These are phyloP conservation scores for Argynnis bischoffii DNA, from an alignment of 2,888 invertebrate species.

Conservation along the genomic window DNA sequence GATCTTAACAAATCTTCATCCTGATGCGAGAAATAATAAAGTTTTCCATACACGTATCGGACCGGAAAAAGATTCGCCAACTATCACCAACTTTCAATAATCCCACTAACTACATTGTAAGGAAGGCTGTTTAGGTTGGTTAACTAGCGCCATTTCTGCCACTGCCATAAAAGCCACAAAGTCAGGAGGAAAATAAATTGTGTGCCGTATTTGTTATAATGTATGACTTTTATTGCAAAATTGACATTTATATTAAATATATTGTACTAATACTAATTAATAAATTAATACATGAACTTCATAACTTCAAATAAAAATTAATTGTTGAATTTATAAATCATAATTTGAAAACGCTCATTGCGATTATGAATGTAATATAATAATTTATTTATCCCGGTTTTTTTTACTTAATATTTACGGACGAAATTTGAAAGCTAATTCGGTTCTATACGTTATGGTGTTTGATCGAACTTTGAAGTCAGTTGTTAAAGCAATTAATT, in stretches of 20 bases:
- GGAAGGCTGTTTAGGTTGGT: conserved; percentile 46
- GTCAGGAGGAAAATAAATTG: conserved; percentile 14
- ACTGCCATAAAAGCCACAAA: conserved; percentile 16
- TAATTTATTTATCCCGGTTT: neutral
- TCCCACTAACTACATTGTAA: conserved; percentile 67
- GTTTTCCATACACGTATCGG: conserved; percentile 61
- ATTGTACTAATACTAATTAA: no score
- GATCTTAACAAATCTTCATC: conserved; percentile 40
- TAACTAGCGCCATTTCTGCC: conserved; percentile 28
- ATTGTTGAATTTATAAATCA: neutral
- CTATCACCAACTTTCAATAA: conserved; percentile 71
- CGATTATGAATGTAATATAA: no score
- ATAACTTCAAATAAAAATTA: no score
- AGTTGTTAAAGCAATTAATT: conserved; percentile 34
- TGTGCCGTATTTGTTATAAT: neutral
- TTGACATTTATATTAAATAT: neutral
- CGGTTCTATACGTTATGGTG: conserved; percentile 17
- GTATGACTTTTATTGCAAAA: conserved; percentile 2
- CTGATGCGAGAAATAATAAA: conserved; percentile 56
- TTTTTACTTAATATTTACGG: neutral
- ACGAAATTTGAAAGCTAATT: conserved; percentile 24
- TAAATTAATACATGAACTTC: no score
- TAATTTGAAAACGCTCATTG: neutral
- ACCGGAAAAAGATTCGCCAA: conserved; percentile 65
- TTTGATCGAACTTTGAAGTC: conserved; percentile 32